A percentile compares a stretch with the other conserved stretches of the same genome.
phyloP scores from a whole-genome alignment of 2,113 vertebrate genomes.

The Takifugu bimaculatus region DNA sequence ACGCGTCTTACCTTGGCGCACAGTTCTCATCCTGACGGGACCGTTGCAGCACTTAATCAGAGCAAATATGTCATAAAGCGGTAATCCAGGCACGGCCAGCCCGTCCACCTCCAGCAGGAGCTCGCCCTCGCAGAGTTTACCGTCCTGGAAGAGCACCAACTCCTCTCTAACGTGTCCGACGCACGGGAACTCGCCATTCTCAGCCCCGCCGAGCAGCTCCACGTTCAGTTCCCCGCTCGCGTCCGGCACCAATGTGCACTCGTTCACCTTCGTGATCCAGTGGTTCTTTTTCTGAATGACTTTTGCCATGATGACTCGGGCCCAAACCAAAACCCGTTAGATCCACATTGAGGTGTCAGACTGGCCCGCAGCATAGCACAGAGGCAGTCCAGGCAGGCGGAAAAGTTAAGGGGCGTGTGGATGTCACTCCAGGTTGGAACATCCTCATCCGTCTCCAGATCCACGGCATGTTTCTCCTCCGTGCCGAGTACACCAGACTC shows the following conservation, averaged over 20 bases:
- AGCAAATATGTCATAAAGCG: conserved; percentile 85
- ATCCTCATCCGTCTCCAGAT: conserved; percentile 38
- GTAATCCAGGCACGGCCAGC: conserved; percentile 88
- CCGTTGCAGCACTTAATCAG: conserved; percentile 81
- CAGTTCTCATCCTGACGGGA: conserved; percentile 83
- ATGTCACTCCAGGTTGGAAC: conserved; percentile 31
- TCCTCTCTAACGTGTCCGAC: conserved; percentile 72
- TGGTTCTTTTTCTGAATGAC: conserved; percentile 88
- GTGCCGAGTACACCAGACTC: not conserved
- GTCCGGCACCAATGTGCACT: conserved; percentile 75
- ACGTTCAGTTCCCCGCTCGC: conserved; percentile 76
- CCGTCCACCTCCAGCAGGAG: conserved; percentile 89
- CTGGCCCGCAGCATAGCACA: conserved; percentile 38
- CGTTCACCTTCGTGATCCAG: conserved; percentile 85
- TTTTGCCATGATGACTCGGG: conserved; percentile 80
- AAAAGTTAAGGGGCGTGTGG: conserved; percentile 49
- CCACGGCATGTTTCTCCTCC: conserved; percentile 28
- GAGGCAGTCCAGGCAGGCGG: conserved; percentile 24
- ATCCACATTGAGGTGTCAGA: conserved; percentile 34
- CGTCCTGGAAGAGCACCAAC: conserved; percentile 70
- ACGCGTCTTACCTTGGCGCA: conserved; percentile 85
- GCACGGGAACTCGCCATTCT: conserved; percentile 86
- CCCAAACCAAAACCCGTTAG: conserved; percentile 32
- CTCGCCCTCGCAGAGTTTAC: conserved; percentile 79
- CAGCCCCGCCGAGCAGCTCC: conserved; percentile 84